Conservation (phyloP, 35 echinoderm and acorn worm genomes). For the Lytechinus variegatus region DNA sequence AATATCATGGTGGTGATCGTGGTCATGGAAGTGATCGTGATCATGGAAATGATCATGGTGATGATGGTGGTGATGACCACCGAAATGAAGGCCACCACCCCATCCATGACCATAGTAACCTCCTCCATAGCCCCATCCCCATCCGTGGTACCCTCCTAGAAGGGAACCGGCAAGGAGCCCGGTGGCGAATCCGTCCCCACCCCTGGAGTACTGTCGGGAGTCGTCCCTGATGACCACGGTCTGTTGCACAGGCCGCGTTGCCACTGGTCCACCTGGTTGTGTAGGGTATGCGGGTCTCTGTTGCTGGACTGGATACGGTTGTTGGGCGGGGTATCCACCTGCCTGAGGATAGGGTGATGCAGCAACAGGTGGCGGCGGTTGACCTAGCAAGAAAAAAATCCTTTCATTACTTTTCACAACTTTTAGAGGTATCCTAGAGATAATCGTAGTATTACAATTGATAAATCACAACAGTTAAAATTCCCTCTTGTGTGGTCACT, state of each 20-base stretch:
- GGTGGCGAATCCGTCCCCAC: conserved; percentile 38
- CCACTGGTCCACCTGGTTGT: background rate
- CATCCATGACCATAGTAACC: conserved; percentile 49
- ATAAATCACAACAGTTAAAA: no score
- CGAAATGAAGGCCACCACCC: conserved; percentile 6
- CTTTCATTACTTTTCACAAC: no score
- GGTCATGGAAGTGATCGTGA: background rate
- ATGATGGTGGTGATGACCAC: conserved; percentile 50
- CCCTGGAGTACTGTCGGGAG: background rate
- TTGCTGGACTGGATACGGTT: conserved; percentile 14
- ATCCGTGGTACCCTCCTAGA: conserved; percentile 40
- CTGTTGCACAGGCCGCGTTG: conserved; percentile 23
- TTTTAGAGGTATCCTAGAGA: no score
- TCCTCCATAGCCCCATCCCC: conserved; percentile 25
- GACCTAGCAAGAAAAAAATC: background rate
- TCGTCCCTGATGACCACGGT: background rate
- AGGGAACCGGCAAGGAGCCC: conserved; percentile 46
- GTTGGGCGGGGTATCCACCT: background rate
- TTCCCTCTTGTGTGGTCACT: no score
- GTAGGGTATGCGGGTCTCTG: conserved; percentile 12
- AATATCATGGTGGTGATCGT: background rate
- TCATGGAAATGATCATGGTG: conserved; percentile 30
- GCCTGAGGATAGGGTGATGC: conserved; percentile 22
- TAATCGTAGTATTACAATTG: no score
- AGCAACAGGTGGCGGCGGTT: conserved; percentile 5